Percentiles rank a stretch among this genome's conserved stretches.
phyloP scores from a whole-genome alignment of 1,140 invertebrate genomes.

The Drosophila jambulina region DNA sequence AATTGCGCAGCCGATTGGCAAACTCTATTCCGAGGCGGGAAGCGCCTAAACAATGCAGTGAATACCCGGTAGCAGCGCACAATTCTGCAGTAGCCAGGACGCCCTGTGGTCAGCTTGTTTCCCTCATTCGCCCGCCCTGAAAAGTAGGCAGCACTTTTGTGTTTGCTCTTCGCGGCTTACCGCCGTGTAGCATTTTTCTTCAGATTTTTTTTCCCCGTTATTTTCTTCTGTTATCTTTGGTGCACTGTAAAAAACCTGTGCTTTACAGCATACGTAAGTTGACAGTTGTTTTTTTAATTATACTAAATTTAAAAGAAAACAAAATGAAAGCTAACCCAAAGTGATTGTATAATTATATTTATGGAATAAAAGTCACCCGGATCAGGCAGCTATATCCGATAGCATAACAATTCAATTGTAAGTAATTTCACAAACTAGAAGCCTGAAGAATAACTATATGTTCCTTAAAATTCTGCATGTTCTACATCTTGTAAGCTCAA shows the following conservation, averaged over 20 bases:
- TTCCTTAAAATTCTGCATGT: too few relatives aligned
- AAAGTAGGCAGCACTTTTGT: constrained; percentile 62
- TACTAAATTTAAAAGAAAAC: background rate
- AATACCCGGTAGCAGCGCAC: constrained; percentile 21
- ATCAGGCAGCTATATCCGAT: too few relatives aligned
- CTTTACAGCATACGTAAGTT: background rate
- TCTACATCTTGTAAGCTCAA: background rate
- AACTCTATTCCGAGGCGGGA: constrained; percentile 25
- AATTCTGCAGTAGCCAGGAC: constrained; percentile 22
- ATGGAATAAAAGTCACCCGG: background rate
- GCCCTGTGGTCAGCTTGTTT: constrained; percentile 65
- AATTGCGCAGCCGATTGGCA: constrained; percentile 68
- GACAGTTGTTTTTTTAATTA: too few relatives aligned
- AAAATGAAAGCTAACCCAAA: background rate
- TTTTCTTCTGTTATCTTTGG: background rate
- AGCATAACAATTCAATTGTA: background rate
- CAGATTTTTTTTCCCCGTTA: background rate
- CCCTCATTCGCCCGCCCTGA: constrained; percentile 13
- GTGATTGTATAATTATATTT: too few relatives aligned
- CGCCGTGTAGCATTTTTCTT: constrained; percentile 21
- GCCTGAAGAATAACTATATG: background rate
- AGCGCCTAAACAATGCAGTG: constrained; percentile 32
- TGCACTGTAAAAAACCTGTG: constrained; percentile 4
- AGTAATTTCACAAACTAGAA: too few relatives aligned
- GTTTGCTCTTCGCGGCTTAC: constrained; percentile 63